Base-by-base conservation (phyloP, 2,888 invertebrate species). In the Drosophila neotestacea region DNA sequence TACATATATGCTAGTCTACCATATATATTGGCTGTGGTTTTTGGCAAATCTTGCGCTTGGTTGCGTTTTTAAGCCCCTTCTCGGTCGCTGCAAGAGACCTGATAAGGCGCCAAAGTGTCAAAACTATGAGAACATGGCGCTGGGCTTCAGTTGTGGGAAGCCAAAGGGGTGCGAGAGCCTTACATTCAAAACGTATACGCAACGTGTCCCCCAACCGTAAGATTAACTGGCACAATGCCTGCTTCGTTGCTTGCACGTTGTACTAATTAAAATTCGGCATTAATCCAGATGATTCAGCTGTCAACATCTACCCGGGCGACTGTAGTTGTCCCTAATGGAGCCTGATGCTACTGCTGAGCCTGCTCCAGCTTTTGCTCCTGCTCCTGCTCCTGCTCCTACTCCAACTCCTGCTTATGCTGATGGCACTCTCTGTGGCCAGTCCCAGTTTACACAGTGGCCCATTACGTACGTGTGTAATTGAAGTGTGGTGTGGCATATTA, bases 211-310 rank as follows among this genome's bases (percentile, higher is more conserved):
- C 59, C 41, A 39, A 46, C 67, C 55, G 28, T 30, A 61, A 67
- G 64, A 64, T 79, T 67, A 70, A 70, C 77, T 67, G 70, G 30
- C 58, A 56, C 48, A 58, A 9, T 62, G 62, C 34, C 44, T 27
- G 66, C 1, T 36, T 51, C 51, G 38, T 30, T 54, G 54, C 30
- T 42, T 64, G 73, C 70, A 77, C 79, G 84, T 84, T 80, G 82
- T 82, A 84, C 82, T 90, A 89, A 89, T 90, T 89, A 89, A 89
- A 89, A 89, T 89, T 89, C 89, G 80, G 82, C 82, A 89, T 81
- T 88, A 90, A 89, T 88, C 90, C 90, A 80, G 84, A 88, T 88
- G 90, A 89, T 88, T 89, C 89, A 87, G 88, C 90, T 84, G 77
- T 81, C 88, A 85, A 70, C 81, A 73, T 68, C 65, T 54, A 44